Evolutionary conservation across 2,797 vertebrate genomes (phyloP), one percentile per base, ranked within the genome.

Genomic region (Trematomus bernacchii): DNA sequence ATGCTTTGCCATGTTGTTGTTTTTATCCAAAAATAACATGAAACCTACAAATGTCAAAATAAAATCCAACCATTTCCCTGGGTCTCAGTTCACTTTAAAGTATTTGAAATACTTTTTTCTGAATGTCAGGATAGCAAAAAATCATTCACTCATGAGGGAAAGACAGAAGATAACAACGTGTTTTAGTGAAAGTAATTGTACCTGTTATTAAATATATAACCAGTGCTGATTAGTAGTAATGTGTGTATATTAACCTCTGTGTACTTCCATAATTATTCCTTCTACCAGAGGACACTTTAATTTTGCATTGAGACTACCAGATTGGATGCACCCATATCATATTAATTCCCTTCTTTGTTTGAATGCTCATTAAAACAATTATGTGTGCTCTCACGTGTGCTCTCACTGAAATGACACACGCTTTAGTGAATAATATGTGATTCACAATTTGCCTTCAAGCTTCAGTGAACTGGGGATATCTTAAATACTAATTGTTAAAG

Each of bases 21-120:
- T 90, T 84, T 77, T 86, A 71, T 82, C 92, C 89, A 90, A 91
- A 93, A 90, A 93, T 91, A 91, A 68, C 84, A 81, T 48, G 44
- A 89, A 86, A 82, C 55, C 68, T 71, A 80, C 80, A 89, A 87
- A 81, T 84, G 81, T 85, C 85, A 88, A 58, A 78, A 30, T 87
- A 55, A 79, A 86, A 87, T 82, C 60, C 57, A 77, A 75, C 58
- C 71, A 76, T 87, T 79, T 85, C 51, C 18, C 54, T 54, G 12
- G 50, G 62, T 68, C 65, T 80, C 71, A 68, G 50, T 77, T 83
- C 63, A 33, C 58, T 72, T 51, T 70, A 12, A 80, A 73, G 53
- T 62, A 69, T 82, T 82, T 77, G 65, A 77, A 71, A 66, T 58
- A 51, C 40, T 68, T 70, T 59, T 67, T 37, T 37, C 54, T 23